These are phyloP conservation scores for Bellardia bayeri DNA, from an alignment of 2,888 invertebrate genomes.

Conservation along the genomic window DNA sequence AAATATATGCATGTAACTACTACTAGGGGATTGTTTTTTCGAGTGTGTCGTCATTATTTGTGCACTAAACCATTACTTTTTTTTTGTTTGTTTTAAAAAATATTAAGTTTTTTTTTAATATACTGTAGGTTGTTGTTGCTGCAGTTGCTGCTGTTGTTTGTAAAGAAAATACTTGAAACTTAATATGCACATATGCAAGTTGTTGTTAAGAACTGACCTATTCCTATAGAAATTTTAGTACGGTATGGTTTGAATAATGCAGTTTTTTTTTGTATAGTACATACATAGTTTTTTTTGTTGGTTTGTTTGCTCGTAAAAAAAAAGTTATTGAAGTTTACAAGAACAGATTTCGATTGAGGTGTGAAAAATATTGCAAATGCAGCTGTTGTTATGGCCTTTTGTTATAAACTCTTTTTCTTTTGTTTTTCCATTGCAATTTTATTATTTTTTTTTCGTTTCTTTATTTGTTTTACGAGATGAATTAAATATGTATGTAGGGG, in stretches of 20 bases:
- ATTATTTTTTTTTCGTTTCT: constrained; percentile 44
- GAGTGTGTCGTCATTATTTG: constrained; percentile 72
- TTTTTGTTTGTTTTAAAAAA: constrained; percentile 64
- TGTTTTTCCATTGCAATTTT: constrained; percentile 55
- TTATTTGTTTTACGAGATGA: constrained; percentile 67
- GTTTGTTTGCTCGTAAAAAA: constrained; percentile 55
- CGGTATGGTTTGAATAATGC: constrained; percentile 75
- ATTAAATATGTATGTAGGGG: constrained; percentile 72
- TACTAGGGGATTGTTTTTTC: constrained; percentile 70
- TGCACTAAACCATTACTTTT: constrained; percentile 65
- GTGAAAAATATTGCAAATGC: constrained; percentile 72
- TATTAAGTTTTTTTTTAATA: constrained; percentile 40
- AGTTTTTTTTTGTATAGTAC: constrained; percentile 33
- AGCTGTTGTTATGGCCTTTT: constrained; percentile 74
- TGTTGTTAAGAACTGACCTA: constrained; percentile 79
- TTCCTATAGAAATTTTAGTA: constrained; percentile 80
- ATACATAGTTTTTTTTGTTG: constrained; percentile 10
- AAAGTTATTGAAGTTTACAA: constrained; percentile 71
- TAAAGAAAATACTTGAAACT: constrained; percentile 77
- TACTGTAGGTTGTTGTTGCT: constrained; percentile 31
- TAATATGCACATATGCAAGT: constrained; percentile 76
- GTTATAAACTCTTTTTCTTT: constrained; percentile 60
- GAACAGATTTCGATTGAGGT: constrained; percentile 75
- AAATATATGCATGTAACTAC: constrained; percentile 68
- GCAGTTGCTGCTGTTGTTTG: constrained; percentile 50